Evolutionary conservation across 2,888 invertebrate genomes (phyloP), one percentile per base, ranked within the genome.

Genomic region (Tortrix viridana): DNA sequence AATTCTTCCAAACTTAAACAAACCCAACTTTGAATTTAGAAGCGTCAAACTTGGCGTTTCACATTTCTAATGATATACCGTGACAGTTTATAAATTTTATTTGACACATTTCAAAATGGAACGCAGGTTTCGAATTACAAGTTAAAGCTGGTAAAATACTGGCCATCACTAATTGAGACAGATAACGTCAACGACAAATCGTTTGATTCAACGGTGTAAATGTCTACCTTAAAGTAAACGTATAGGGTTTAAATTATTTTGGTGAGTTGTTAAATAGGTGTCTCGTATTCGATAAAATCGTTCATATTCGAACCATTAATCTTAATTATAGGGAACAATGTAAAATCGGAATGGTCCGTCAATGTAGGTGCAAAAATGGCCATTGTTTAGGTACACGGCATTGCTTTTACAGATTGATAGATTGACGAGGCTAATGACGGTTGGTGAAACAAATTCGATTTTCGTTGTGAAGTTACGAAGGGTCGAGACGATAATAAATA

Each of bases 241-340:
- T 5, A 14, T 14, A 55, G 26, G 26, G 54, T 55, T 6, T 19
- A 14, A 18, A 55, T 44, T 6, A 3, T 12, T 5, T 41, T 16
- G 16, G 26, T 26, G 47, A 62, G 52, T 41, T 53, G 37, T 52
- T 41, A 41, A 41, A 50, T 37, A 19, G 37, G 19, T 50, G 50
- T 50, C 19, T n/a, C 19, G 37, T 26, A 50, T 50, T 19, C 48
- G 19, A 53, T 22, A 53, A 47, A 47, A 47, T 22, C 53, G 22
- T 58, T 58, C 52, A 63, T 63, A 63, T 57, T 53, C 52, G 46
- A 26, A 44, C 41, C 63, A 63, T 63, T 63, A 50, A 63, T 63
- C 63, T 63, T 58, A 58, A 63, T 63, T 63, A 63, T 58, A 43
- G 47, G 62, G 52, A 53, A 48, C 63, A 53, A 58, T 63, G 63